phyloP scores from a whole-genome alignment of 2,113 vertebrate species.

The Procavia capensis region DNA sequence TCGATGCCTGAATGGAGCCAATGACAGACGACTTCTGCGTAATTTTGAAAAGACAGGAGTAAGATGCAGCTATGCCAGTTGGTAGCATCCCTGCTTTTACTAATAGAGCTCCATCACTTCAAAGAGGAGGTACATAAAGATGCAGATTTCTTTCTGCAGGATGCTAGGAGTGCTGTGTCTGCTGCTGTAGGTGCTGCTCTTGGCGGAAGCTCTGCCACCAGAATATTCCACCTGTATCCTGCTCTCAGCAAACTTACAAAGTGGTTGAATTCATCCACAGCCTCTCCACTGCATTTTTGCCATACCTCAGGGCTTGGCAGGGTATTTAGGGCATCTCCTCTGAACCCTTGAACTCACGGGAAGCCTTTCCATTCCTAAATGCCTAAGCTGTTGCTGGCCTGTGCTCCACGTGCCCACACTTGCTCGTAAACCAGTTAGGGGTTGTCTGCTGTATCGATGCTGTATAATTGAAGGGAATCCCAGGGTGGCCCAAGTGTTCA shows the following conservation, averaged over 20 bases:
- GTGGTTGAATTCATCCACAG: neutral
- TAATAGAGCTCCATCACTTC: neutral
- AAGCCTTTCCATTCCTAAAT: neutral
- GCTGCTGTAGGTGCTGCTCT: neutral
- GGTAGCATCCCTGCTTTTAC: neutral
- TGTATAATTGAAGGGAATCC: neutral
- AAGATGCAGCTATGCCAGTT: no score
- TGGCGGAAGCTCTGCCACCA: neutral
- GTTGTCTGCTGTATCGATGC: neutral
- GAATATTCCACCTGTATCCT: neutral
- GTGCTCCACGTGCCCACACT: neutral
- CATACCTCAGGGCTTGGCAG: no score
- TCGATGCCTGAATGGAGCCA: neutral
- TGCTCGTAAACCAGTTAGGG: neutral
- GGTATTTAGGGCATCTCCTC: neutral
- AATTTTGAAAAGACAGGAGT: neutral
- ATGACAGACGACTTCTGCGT: neutral
- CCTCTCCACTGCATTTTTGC: accelerated
- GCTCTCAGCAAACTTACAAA: neutral
- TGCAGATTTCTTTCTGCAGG: neutral
- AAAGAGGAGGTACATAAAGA: no score
- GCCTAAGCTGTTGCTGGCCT: neutral
- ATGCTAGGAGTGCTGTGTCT: neutral
- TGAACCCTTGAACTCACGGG: neutral
- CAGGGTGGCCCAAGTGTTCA: neutral